phyloP scores from a whole-genome alignment of 2,113 vertebrate species.

The Malurus elegans region DNA sequence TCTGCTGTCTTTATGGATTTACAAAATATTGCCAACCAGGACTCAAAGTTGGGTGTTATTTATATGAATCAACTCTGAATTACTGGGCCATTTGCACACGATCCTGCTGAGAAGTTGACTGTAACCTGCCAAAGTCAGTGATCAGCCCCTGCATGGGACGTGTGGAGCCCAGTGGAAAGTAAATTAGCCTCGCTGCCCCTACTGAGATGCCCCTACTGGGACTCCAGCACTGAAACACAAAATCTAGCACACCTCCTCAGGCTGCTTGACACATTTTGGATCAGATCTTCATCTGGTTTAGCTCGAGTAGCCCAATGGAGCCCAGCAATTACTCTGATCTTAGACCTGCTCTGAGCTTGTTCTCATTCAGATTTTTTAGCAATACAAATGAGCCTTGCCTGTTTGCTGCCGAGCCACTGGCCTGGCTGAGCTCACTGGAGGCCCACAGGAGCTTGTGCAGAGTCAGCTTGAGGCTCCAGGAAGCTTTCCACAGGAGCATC shows the following conservation, averaged over 20 bases:
- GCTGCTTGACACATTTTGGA: background rate
- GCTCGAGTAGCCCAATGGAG: background rate
- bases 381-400: background rate
- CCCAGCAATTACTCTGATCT: background rate
- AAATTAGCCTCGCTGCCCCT: background rate
- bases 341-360: background rate
- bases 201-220: background rate
- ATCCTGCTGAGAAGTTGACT: slow-evolving; percentile 3
- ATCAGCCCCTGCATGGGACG: background rate
- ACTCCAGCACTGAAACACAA: background rate
- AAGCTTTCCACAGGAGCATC: background rate
- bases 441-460: background rate
- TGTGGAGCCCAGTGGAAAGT: background rate
- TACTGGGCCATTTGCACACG: background rate
- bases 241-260: background rate
- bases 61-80: background rate
- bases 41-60: background rate
- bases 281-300: background rate
- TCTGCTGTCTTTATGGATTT: background rate
- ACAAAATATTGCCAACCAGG: background rate
- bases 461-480: background rate
- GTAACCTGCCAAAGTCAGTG: slow-evolving; percentile 8
- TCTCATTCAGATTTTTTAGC: background rate
- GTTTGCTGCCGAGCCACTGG: background rate
- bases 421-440: background rate